Base-by-base conservation (phyloP, 2,888 invertebrate genomes). In the Chironomus tentans region DNA sequence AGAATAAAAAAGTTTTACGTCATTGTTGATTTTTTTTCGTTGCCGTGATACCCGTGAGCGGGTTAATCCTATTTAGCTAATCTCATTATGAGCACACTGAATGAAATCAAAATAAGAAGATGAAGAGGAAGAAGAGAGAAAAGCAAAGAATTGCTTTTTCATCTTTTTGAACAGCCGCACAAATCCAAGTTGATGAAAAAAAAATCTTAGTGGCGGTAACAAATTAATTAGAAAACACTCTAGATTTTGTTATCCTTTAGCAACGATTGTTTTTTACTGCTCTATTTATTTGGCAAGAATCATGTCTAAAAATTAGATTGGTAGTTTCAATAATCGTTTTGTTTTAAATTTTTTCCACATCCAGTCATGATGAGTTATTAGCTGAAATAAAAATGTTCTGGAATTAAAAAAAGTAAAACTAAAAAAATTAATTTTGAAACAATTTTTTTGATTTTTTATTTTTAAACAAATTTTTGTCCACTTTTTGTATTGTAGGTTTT, bases 41-140 rank as follows among this genome's bases (percentile, higher is more conserved):
- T 18, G 24, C 65, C 15, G 18, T 56, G 65, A 65, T 21, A 12
- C 65, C 24, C 65, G 24, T 65, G 38, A 68, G 46, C 68, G 68
- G 68, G 68, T 68, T 68, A 68, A 68, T 68, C 68, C 68, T 68
- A 68, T 68, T 68, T 68, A 68, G 68, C 28, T 68, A 68, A 68
- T 68, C 68, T 38, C 68, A 68, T 68, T 68, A 68, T 46, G 68
- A 24, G 13, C n/a, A 24, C 10, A 65, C 21, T 10, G 24, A 24
- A 24, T 65, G 65, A 65, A 22, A 65, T 38, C 38, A 38, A 38
- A 38, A 38, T 10, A 38, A 38, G 38, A 38, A 38, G 38, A 56
- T n/a, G 18, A 56, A 56, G 56, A 56, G 15, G 18, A 5, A 15
- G 15, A 15, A 18, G 15, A 56, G 15, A 56, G 56, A 56, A 15